phyloP scores from a whole-genome alignment of 2,888 invertebrate genomes.

The Himalopsyche tibetana region DNA sequence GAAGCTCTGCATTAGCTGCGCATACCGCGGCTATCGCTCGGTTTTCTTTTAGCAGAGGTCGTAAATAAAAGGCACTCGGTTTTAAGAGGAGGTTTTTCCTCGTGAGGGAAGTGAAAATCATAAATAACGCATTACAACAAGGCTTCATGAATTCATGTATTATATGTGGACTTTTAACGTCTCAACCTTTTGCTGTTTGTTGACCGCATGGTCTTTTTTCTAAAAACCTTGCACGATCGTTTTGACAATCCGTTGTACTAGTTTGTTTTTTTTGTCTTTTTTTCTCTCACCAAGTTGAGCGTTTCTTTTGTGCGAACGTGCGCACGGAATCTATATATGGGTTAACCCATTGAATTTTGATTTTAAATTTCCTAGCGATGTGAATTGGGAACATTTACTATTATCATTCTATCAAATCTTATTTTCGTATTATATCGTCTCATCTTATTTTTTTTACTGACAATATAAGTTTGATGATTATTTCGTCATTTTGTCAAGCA shows the following conservation, averaged over 20 bases:
- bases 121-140: constrained; percentile 34
- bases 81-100: constrained; percentile 36
- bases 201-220: constrained; percentile 3
- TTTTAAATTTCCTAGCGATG: no score
- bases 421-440: no score
- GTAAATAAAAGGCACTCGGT: constrained; percentile 32
- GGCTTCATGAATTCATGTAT: constrained; percentile 42
- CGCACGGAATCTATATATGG: no score
- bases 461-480: no score
- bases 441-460: no score
- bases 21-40: constrained; percentile 8
- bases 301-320: no score
- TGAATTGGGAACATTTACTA: no score
- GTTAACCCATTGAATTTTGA: no score
- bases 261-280: not conserved
- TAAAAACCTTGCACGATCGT: not conserved
- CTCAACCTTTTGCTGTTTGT: constrained; percentile 25
- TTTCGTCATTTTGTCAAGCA: no score
- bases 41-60: constrained; percentile 40
- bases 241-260: not conserved
- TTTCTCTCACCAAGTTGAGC: no score
- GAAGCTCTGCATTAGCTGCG: constrained; percentile 10
- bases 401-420: no score
- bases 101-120: constrained; percentile 33
- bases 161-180: constrained; percentile 32